phyloP scores from a whole-genome alignment of 2,113 vertebrate genomes.

The Myanophis thanlyinensis region DNA sequence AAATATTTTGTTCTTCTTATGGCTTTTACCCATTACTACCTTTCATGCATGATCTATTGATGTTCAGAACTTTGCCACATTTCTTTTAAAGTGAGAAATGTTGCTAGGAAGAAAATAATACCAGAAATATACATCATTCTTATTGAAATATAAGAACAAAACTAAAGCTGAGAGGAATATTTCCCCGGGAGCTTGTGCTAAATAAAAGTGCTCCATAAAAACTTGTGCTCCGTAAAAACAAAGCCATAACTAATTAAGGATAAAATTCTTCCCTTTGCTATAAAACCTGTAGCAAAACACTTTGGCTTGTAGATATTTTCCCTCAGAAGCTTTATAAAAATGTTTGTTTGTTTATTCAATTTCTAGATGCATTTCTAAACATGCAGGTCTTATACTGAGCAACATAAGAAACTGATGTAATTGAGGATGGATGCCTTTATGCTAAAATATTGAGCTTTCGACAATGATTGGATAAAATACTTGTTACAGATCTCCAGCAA shows the following conservation, averaged over 20 bases:
- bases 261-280: background rate
- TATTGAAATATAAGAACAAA: constrained; percentile 29
- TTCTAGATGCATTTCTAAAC: background rate
- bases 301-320: constrained; percentile 3
- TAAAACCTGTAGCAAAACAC: background rate
- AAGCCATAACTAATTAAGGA: background rate
- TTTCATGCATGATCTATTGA: background rate
- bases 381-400: background rate
- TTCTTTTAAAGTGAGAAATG: background rate
- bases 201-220: background rate
- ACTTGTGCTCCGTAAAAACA: background rate
- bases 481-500: background rate
- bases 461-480: background rate
- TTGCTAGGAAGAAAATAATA: background rate
- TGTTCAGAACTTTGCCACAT: background rate
- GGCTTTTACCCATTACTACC: background rate
- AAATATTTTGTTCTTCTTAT: background rate
- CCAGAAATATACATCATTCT: constrained; percentile 30
- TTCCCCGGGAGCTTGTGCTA: constrained; percentile 20
- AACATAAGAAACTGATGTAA: background rate
- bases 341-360: background rate
- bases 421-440: background rate
- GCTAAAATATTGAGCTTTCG: background rate
- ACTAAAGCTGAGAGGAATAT: constrained; percentile 28
- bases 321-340: constrained; percentile 4